Evolutionary conservation across 1,140 invertebrate genomes (phyloP).

Genomic region (Drosophila kikkawai): DNA sequence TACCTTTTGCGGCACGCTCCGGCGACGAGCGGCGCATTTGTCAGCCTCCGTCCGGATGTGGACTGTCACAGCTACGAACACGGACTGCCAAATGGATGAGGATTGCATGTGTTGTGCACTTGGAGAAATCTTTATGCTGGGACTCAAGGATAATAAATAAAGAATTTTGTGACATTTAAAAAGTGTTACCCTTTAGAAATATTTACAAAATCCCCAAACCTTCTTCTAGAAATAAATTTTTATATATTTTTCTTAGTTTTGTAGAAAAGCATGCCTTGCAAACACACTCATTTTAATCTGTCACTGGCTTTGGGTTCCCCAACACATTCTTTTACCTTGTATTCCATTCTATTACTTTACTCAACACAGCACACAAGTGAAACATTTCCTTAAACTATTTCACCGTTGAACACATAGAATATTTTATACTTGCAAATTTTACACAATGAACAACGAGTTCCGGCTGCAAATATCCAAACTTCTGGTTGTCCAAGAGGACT

Average conservation of each 20-base stretch:
- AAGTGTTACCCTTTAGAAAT: no score
- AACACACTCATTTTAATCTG: conserved; percentile 15
- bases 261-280: conserved; percentile 3
- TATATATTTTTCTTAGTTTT: background rate
- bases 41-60: conserved; percentile 46
- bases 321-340: background rate
- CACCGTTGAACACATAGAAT: conserved; percentile 6
- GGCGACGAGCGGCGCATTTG: conserved; percentile 60
- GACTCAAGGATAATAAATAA: no score
- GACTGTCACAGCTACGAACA: conserved; percentile 1
- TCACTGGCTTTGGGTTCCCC: conserved; percentile 7
- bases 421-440: conserved; percentile 33
- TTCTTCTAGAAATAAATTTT: background rate
- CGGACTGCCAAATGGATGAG: conserved; percentile 18
- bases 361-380: conserved; percentile 23
- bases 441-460: conserved; percentile 37
- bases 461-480: conserved; percentile 21
- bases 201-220: background rate
- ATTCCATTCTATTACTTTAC: conserved; percentile 32
- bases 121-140: background rate
- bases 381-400: conserved; percentile 32
- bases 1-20: conserved; percentile 66
- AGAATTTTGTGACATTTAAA: no score
- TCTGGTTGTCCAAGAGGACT: background rate
- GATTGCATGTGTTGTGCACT: conserved; percentile 38